phyloP scores from a whole-genome alignment of 1,140 invertebrate genomes.

The Bradysia coprophila region DNA sequence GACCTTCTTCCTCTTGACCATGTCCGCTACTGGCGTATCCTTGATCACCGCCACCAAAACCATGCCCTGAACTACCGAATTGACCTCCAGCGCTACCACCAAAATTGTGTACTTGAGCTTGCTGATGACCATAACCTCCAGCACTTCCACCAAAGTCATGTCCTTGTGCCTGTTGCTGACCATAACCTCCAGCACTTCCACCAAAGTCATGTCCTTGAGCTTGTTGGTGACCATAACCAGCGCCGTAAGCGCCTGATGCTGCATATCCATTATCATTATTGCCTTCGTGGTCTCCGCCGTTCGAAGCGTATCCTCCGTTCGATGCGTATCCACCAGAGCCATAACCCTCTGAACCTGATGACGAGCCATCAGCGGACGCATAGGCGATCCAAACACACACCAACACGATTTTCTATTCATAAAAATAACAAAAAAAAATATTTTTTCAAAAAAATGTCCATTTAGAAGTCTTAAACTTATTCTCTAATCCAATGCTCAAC shows the following conservation, averaged over 20 bases:
- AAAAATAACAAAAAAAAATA: background rate
- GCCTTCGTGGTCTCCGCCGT: constrained; percentile 5
- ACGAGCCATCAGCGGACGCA: background rate
- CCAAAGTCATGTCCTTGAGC: constrained; percentile 11
- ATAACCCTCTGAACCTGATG: background rate
- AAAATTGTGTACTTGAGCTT: background rate
- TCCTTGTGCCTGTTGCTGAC: constrained; percentile 16
- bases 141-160: constrained; percentile 8
- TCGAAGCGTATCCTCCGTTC: background rate
- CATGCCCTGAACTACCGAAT: background rate
- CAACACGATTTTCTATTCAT: background rate
- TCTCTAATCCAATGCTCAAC: no score
- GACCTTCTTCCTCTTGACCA: constrained; percentile 2
- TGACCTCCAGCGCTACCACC: constrained; percentile 4
- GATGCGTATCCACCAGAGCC: background rate
- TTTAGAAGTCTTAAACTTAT: no score
- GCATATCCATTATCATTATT: constrained; percentile 9
- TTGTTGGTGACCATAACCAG: constrained; percentile 14
- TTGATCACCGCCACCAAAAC: background rate
- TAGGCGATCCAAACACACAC: background rate
- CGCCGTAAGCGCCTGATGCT: constrained; percentile 5
- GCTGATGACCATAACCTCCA: constrained; percentile 13
- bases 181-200: constrained; percentile 13
- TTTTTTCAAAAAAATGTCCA: background rate
- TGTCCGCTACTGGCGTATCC: constrained; percentile 8